These are phyloP conservation scores for Linhomoeus sp. DNA, from an alignment of 2,888 invertebrate species.

Conservation along the genomic window DNA sequence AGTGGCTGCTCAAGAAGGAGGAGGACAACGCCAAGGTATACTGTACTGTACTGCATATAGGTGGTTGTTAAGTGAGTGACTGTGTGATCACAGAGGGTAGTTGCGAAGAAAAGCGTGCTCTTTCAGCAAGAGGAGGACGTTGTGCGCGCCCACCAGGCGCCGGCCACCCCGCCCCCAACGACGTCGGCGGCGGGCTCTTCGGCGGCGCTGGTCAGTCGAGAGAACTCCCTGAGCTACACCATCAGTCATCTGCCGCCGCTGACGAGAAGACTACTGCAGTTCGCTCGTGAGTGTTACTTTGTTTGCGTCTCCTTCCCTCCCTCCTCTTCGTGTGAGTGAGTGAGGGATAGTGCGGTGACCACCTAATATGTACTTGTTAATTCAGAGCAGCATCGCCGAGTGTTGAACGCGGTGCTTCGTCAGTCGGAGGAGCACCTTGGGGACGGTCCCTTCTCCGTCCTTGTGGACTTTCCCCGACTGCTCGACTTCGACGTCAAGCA, in stretches of 20 bases:
- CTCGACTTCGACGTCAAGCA: conserved; percentile 74
- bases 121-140: too few relatives aligned
- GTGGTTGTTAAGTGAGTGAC: too few relatives aligned
- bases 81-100: too few relatives aligned
- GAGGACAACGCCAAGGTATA: neutral
- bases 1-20: conserved; percentile 11
- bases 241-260: conserved; percentile 38
- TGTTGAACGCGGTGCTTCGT: conserved; percentile 65
- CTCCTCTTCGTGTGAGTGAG: too few relatives aligned
- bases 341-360: neutral
- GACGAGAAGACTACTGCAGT: conserved; percentile 55
- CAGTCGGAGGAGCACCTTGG: conserved; percentile 38
- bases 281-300: conserved; percentile 42
- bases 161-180: too few relatives aligned
- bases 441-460: conserved; percentile 65
- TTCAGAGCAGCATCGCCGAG: conserved; percentile 59
- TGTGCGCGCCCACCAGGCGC: too few relatives aligned
- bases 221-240: neutral
- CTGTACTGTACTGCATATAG: too few relatives aligned
- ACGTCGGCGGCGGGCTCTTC: too few relatives aligned
- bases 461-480: conserved; percentile 65
- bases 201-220: too few relatives aligned
- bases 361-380: neutral
- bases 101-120: too few relatives aligned
- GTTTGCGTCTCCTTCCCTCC: neutral